phyloP scores from a whole-genome alignment of 2,888 invertebrate genomes.

The Cistogaster globosa region DNA sequence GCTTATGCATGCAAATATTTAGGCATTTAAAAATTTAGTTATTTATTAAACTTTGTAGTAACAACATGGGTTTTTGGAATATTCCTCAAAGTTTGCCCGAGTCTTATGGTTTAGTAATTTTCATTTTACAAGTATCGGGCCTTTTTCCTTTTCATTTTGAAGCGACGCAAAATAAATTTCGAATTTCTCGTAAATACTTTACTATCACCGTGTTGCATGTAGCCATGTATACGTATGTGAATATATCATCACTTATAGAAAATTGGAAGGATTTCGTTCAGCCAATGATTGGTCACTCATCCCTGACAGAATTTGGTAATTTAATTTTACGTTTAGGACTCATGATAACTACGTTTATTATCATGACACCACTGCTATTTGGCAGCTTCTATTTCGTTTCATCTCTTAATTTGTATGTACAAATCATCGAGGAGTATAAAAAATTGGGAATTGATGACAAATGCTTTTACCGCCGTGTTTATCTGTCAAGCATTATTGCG shows the following conservation, averaged over 20 bases:
- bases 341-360: slow-evolving; percentile 68
- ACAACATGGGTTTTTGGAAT: slow-evolving; percentile 52
- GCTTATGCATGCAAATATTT: too few species aligned
- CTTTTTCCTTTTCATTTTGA: slow-evolving; percentile 73
- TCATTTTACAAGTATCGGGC: slow-evolving; percentile 71
- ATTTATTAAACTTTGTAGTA: not conserved
- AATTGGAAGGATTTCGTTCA: slow-evolving; percentile 72
- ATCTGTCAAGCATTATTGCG: slow-evolving; percentile 7
- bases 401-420: slow-evolving; percentile 67
- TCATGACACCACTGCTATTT: slow-evolving; percentile 68
- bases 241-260: slow-evolving; percentile 65
- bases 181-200: slow-evolving; percentile 66
- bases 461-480: slow-evolving; percentile 62
- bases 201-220: slow-evolving; percentile 69
- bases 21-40: slow-evolving; percentile 25
- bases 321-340: slow-evolving; percentile 71
- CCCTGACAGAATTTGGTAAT: slow-evolving; percentile 71
- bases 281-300: slow-evolving; percentile 73
- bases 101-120: slow-evolving; percentile 61
- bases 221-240: slow-evolving; percentile 73
- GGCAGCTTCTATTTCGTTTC: slow-evolving; percentile 53
- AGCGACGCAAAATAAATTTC: slow-evolving; percentile 52
- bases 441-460: slow-evolving; percentile 69
- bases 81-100: slow-evolving; percentile 65
- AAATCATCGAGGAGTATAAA: slow-evolving; percentile 60